phyloP scores from a whole-genome alignment of 2,888 invertebrate species.

The Rhagonycha fulva region DNA sequence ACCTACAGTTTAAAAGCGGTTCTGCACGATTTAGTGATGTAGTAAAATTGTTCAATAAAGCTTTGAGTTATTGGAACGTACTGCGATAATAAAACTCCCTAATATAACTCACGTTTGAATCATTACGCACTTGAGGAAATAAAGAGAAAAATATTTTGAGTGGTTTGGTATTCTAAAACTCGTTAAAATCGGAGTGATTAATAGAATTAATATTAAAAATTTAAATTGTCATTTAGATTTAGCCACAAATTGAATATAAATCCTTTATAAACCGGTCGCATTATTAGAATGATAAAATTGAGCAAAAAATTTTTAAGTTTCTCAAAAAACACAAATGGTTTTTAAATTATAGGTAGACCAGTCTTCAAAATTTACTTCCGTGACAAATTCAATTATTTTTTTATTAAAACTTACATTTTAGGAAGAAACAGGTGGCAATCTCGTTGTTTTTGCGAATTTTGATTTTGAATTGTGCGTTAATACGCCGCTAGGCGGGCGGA shows the following conservation, averaged over 20 bases:
- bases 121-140: no score
- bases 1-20: neutral
- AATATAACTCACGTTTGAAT: no score
- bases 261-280: neutral
- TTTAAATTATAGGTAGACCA: neutral
- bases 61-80: no score
- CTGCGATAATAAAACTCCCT: no score
- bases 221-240: neutral
- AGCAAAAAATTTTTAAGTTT: neutral
- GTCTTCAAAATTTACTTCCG: neutral
- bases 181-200: neutral
- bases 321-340: neutral
- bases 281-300: neutral
- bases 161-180: no score
- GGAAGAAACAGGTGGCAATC: neutral
- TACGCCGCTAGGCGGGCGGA: neutral
- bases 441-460: neutral
- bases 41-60: neutral
- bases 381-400: neutral
- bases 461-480: neutral
- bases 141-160: no score
- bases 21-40: no score
- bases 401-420: neutral
- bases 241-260: neutral
- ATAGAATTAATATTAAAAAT: neutral